Percentiles rank a stretch among this genome's conserved stretches.
Conservation (phyloP, 2,888 invertebrate species). For the Xestia sexstrigata region DNA sequence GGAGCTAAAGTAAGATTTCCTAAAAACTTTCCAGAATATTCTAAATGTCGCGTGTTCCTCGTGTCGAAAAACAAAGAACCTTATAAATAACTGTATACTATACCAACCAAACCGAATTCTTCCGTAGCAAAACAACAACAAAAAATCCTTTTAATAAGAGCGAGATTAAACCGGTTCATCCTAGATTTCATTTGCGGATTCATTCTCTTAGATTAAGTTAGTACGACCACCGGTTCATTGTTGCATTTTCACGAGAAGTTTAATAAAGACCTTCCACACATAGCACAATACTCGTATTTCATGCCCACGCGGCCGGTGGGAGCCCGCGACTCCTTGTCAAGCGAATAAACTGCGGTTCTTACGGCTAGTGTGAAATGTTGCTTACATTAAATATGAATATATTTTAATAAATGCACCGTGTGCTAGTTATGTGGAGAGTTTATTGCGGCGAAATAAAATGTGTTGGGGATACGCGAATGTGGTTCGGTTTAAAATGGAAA, state of each 20-base stretch:
- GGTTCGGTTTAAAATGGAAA: conserved; percentile 3
- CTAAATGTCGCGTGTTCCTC: neutral
- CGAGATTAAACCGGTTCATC: conserved; percentile 78
- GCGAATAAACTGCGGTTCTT: conserved; percentile 81
- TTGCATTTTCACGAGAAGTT: conserved; percentile 85
- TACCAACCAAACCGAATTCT: conserved; percentile 27
- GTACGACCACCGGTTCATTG: conserved; percentile 80
- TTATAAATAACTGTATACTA: conserved; percentile 21
- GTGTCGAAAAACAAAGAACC: conserved; percentile 22
- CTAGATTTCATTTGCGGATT: conserved; percentile 84
- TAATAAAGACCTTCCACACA: conserved; percentile 83
- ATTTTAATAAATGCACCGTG: conserved; percentile 67
- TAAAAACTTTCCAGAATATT: neutral
- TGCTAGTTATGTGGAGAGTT: conserved; percentile 64
- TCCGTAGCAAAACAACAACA: conserved; percentile 24
- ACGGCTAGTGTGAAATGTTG: conserved; percentile 76
- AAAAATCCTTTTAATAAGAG: conserved; percentile 51
- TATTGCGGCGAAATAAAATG: conserved; percentile 50
- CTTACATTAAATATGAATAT: conserved; percentile 71
- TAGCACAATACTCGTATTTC: conserved; percentile 72
- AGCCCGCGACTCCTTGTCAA: conserved; percentile 74
- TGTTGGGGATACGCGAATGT: conserved; percentile 18
- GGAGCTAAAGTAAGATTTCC: neutral
- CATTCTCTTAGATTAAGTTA: conserved; percentile 86
- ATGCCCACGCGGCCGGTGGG: conserved; percentile 76